Conservation (phyloP, 2,113 vertebrate genomes). For the Patagioenas fasciata region DNA sequence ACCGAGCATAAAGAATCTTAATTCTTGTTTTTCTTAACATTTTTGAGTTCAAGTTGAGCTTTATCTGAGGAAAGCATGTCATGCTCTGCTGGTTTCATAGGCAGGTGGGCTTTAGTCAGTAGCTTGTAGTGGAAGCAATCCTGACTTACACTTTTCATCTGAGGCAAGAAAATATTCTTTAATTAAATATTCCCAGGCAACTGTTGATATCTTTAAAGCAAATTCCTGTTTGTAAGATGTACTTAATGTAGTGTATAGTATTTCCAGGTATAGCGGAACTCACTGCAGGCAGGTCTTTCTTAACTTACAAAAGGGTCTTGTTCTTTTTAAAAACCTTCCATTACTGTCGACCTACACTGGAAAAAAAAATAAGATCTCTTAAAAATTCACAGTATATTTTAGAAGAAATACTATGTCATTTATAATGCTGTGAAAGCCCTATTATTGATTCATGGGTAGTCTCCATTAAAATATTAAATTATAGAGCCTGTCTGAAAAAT, state of each 20-base stretch:
- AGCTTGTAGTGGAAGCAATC: not conserved
- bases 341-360: not conserved
- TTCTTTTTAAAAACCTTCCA: not conserved
- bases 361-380: not conserved
- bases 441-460: not conserved
- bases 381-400: not conserved
- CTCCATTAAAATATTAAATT: conserved; percentile 6
- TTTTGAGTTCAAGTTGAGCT: not conserved
- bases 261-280: not conserved
- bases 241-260: not conserved
- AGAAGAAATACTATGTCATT: not conserved
- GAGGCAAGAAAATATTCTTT: not conserved
- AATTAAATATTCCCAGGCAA: not conserved
- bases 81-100: not conserved
- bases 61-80: not conserved
- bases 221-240: not conserved
- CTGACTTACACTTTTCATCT: not conserved
- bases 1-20: not conserved
- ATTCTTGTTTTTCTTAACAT: not conserved
- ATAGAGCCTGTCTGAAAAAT: not conserved
- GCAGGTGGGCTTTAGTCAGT: not conserved
- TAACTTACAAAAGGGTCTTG: not conserved
- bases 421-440: not conserved
- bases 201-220: not conserved
- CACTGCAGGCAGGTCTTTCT: not conserved